phyloP scores from a whole-genome alignment of 2,888 invertebrate species.

The Dusona sp. region DNA sequence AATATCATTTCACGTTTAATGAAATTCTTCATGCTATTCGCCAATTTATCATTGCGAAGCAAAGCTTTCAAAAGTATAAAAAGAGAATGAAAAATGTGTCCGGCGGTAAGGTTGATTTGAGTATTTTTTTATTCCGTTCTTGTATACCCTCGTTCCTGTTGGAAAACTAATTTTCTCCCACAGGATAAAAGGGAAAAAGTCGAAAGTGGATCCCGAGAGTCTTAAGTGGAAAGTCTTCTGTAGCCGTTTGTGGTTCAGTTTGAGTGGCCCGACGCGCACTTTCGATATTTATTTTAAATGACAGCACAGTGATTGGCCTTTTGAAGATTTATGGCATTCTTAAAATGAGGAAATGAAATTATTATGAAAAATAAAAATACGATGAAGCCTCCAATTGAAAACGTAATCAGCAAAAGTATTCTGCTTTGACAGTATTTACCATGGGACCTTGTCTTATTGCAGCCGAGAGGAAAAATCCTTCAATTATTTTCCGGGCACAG shows the following conservation, averaged over 20 bases:
- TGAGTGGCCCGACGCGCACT: conserved; percentile 28
- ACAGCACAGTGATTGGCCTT: conserved; percentile 12
- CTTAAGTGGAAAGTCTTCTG: conserved; percentile 26
- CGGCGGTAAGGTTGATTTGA: not conserved
- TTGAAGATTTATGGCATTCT: not conserved
- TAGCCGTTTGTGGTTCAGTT: conserved; percentile 19
- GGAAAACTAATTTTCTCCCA: conserved; percentile 50
- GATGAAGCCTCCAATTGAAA: not conserved
- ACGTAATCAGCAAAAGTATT: not conserved
- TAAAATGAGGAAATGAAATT: not conserved
- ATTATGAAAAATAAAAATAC: not conserved
- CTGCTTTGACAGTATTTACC: not conserved
- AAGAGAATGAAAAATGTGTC: conserved; percentile 1
- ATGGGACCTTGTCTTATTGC: not conserved
- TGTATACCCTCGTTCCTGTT: conserved; percentile 1
- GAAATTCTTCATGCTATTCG: not conserved
- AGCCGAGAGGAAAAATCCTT: not conserved
- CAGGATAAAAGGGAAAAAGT: conserved; percentile 24
- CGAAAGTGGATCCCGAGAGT: conserved; percentile 47
- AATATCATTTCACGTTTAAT: not conserved
- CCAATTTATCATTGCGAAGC: not conserved
- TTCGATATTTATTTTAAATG: conserved; percentile 48
- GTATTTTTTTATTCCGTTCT: conserved; percentile 3
- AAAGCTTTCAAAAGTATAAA: not conserved
- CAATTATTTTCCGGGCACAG: conserved; percentile 12